Evolutionary conservation across 2,888 invertebrate genomes (phyloP), one percentile per base, ranked within the genome.

Genomic region (Drosophila merina): DNA sequence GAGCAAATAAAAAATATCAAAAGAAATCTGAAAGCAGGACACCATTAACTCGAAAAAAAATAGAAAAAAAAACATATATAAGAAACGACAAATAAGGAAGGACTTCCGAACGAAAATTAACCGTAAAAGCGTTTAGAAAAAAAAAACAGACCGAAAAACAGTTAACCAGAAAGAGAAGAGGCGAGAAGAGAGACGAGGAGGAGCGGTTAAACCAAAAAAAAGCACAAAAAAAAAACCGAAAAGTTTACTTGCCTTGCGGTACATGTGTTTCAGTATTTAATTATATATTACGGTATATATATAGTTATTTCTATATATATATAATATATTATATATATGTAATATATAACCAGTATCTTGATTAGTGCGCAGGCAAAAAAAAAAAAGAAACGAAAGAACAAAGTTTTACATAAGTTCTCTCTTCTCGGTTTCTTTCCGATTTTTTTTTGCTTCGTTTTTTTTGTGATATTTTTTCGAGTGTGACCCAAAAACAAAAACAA

Each of bases 401-500:
- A 71, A 51, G 88, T 69, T 81, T 81, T 81, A 81, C 84, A 81
- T 81, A 81, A 81, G 88, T 76, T 86, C 68, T 50, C 54, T 74
- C 70, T 67, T 72, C 58, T 60, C 59, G 45, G 31, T 60, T 63
- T 55, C 70, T 12, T 57, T 70, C 49, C 42, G 9, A 7, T 20
- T 12, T 30, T 44, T 66, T 36, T 51, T 64, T 48, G 25, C 48
- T 31, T 52, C 45, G 14, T 8, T 48, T 57, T 79, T 86, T 83
- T 86, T 44, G 10, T 10, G 25, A 44, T 44, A 25, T 44, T 44
- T 68, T 86, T 79, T 64, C 49, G 55, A 81, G 79, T 79, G 79
- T 64, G 64, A 69, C 63, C 47, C 45, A 44, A 70, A 64, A 66
- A 14, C 36, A 45, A 55, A 42, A 47, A 42, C 54, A 51, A 30